A percentile compares a stretch with the other conserved stretches of the same genome.
phyloP scores from a whole-genome alignment of 2,797 vertebrate species.

The Sebastolobus altivelis region DNA sequence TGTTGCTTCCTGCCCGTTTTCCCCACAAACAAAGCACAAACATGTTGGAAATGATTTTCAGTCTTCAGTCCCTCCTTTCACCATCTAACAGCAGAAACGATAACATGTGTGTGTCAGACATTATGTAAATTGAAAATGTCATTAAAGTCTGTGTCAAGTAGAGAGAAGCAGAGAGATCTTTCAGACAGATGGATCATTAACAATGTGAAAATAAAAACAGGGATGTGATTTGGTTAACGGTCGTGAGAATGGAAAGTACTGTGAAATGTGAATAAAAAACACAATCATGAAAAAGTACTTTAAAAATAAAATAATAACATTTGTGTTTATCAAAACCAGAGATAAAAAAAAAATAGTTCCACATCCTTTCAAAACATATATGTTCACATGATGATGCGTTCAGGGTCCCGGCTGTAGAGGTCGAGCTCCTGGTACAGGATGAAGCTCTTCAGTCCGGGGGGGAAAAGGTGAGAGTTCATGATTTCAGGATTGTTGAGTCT shows the following conservation, averaged over 20 bases:
- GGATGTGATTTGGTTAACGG: neutral
- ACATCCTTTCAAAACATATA: neutral
- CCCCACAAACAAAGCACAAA: neutral
- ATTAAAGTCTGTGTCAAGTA: neutral
- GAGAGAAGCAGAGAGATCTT: neutral
- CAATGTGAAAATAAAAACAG: neutral
- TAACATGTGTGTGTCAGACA: neutral
- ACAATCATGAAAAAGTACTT: neutral
- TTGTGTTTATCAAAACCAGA: neutral
- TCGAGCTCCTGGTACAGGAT: conserved; percentile 90
- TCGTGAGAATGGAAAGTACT: neutral
- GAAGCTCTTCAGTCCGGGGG: conserved; percentile 83
- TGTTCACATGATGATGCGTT: conserved; percentile 33
- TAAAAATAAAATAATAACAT: neutral
- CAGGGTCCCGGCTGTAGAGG: conserved; percentile 81
- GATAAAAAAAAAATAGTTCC: neutral
- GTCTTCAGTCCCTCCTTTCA: neutral
- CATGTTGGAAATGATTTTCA: neutral
- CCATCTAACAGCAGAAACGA: neutral
- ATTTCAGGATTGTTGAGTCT: conserved; percentile 80
- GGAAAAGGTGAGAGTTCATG: conserved; percentile 82
- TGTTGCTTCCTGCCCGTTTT: neutral
- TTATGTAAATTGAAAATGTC: neutral
- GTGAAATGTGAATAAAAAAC: neutral
- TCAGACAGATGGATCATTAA: neutral